phyloP scores from a whole-genome alignment of 2,113 vertebrate genomes.

The Todiramphus chloris region DNA sequence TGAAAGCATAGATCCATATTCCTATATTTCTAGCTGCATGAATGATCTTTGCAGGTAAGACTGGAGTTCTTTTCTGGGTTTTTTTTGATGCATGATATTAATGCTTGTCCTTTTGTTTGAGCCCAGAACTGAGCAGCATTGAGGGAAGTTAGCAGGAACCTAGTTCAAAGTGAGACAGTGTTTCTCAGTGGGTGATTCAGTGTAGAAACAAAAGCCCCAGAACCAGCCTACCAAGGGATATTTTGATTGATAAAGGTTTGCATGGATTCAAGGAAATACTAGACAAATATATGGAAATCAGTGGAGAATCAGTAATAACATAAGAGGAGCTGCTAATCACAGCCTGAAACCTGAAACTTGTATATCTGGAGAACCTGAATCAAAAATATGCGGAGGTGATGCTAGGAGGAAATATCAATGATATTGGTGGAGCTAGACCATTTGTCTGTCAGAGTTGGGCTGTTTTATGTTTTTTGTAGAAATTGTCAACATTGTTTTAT shows the following conservation, averaged over 20 bases:
- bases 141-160: background rate
- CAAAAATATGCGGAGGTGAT: background rate
- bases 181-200: background rate
- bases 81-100: background rate
- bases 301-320: background rate
- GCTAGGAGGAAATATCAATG: background rate
- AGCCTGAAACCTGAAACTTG: background rate
- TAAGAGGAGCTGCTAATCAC: background rate
- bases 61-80: background rate
- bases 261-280: background rate
- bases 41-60: slow-evolving; percentile 98
- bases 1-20: slow-evolving; percentile 94
- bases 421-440: background rate
- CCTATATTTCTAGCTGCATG: slow-evolving; percentile 96
- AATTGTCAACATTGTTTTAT: background rate
- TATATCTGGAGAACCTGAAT: background rate
- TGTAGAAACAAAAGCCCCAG: background rate
- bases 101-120: background rate
- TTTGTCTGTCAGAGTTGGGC: background rate
- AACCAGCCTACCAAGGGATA: background rate
- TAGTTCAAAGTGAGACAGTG: background rate
- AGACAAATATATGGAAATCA: background rate
- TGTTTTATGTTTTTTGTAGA: background rate
- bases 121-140: background rate
- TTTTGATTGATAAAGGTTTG: background rate